Percentiles rank a stretch among this genome's conserved stretches.
Evolutionary conservation across 1,140 invertebrate species (phyloP).

Genomic region (Kradibia gibbosae): DNA sequence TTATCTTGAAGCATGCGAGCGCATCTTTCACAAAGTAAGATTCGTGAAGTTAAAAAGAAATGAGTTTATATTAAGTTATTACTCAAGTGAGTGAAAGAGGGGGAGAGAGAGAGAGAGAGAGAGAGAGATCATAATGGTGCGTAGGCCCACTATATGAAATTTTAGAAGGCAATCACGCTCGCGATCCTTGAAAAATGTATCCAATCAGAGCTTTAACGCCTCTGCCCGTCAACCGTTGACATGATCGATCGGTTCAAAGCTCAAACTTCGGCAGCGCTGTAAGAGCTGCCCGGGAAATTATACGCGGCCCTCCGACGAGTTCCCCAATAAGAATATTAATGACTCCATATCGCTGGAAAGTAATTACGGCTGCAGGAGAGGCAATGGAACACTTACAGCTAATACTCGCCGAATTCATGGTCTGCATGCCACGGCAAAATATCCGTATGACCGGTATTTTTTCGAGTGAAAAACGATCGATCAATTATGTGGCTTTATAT

Average conservation of each 20-base stretch:
- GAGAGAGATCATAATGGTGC: neutral
- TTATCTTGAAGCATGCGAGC: neutral
- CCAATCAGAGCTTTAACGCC: constrained; percentile 48
- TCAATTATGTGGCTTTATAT: constrained; percentile 55
- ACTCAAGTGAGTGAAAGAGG: neutral
- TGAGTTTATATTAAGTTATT: constrained; percentile 44
- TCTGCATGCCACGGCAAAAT: neutral
- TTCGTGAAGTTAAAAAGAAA: neutral
- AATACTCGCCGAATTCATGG: neutral
- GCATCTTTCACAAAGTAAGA: neutral
- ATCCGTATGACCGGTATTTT: constrained; percentile 50
- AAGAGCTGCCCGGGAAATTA: constrained; percentile 54
- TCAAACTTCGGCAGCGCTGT: constrained; percentile 36
- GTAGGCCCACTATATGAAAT: constrained; percentile 5
- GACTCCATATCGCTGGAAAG: constrained; percentile 55
- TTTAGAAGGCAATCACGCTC: constrained; percentile 25
- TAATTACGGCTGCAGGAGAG: constrained; percentile 55
- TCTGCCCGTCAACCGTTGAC: constrained; percentile 39
- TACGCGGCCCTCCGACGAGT: constrained; percentile 33
- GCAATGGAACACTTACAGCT: neutral
- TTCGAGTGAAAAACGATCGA: constrained; percentile 61
- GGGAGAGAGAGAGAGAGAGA: neutral
- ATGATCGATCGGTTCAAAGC: constrained; percentile 44
- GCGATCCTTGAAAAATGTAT: constrained; percentile 45
- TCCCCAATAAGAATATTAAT: constrained; percentile 58